Conservation (phyloP, 2,797 vertebrate genomes). For the Stomatorhinus walkeri region DNA sequence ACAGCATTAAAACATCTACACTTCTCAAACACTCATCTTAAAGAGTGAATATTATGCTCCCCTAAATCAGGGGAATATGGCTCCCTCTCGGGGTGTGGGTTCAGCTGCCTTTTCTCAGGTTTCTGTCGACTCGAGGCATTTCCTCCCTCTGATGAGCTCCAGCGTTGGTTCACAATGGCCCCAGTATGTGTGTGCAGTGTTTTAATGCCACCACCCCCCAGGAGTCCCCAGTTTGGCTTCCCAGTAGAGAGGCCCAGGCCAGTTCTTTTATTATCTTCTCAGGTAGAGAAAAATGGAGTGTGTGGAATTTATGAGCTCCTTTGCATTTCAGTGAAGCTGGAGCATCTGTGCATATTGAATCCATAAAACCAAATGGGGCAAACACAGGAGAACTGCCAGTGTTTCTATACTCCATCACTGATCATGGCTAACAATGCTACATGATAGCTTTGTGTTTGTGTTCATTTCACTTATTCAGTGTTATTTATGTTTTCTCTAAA, state of each 20-base stretch:
- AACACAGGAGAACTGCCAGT: not conserved
- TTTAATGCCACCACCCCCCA: not conserved
- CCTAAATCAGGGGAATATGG: conserved; percentile 40
- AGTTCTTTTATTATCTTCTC: not conserved
- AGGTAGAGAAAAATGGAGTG: conserved; percentile 3
- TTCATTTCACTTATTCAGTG: not conserved
- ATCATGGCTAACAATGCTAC: not conserved
- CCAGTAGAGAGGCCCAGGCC: not conserved
- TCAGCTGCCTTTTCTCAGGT: conserved; percentile 40
- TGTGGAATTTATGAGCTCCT: not conserved
- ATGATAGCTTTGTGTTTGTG: not conserved
- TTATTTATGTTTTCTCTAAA: not conserved
- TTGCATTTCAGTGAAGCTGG: not conserved
- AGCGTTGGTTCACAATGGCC: conserved; percentile 34
- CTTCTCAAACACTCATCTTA: not conserved
- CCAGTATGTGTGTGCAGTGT: not conserved
- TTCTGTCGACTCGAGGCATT: conserved; percentile 53
- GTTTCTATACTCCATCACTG: not conserved
- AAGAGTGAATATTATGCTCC: not conserved
- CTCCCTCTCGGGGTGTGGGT: conserved; percentile 44
- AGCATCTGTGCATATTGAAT: conserved; percentile 9
- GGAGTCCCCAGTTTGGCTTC: not conserved
- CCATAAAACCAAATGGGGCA: not conserved
- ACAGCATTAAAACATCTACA: not conserved
- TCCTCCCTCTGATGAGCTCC: conserved; percentile 50